A percentile compares a stretch with the other conserved stretches of the same genome.
phyloP scores from a whole-genome alignment of 92 coral and sea anemone species.

The Pocillopora meandrina region DNA sequence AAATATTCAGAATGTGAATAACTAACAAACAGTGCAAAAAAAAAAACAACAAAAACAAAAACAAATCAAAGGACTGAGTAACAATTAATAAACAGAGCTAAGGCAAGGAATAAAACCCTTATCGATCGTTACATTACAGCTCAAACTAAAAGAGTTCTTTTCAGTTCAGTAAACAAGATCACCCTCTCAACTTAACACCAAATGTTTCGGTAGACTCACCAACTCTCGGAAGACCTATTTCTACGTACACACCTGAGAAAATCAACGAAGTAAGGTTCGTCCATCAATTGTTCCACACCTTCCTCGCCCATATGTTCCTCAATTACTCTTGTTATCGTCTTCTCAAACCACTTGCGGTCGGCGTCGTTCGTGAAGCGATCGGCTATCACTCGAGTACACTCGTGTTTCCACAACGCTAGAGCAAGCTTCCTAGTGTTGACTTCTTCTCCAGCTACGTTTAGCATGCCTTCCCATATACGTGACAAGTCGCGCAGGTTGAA shows the following conservation, averaged over 20 bases:
- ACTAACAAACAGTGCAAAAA: too few relatives aligned
- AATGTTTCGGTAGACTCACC: neutral
- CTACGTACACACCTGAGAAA: slow-evolving; percentile 65
- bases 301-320: slow-evolving; percentile 77
- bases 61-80: too few relatives aligned
- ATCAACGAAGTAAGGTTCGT: slow-evolving; percentile 89
- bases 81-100: too few relatives aligned
- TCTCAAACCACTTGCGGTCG: slow-evolving; percentile 86
- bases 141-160: too few relatives aligned
- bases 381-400: slow-evolving; percentile 90
- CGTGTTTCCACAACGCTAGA: slow-evolving; percentile 85
- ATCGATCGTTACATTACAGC: too few relatives aligned
- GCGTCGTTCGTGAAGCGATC: slow-evolving; percentile 88
- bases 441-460: slow-evolving; percentile 79
- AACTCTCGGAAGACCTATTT: too few relatives aligned
- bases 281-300: slow-evolving; percentile 69
- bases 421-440: slow-evolving; percentile 62
- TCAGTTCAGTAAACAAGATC: too few relatives aligned
- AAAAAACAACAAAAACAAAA: too few relatives aligned
- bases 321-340: slow-evolving; percentile 58
- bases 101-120: too few relatives aligned
- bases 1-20: too few relatives aligned
- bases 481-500: slow-evolving; percentile 92
- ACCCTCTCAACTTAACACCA: too few relatives aligned
- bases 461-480: slow-evolving; percentile 95